Conservation (phyloP, 1,140 invertebrate genomes). For the Lutraria rhynchaena region DNA sequence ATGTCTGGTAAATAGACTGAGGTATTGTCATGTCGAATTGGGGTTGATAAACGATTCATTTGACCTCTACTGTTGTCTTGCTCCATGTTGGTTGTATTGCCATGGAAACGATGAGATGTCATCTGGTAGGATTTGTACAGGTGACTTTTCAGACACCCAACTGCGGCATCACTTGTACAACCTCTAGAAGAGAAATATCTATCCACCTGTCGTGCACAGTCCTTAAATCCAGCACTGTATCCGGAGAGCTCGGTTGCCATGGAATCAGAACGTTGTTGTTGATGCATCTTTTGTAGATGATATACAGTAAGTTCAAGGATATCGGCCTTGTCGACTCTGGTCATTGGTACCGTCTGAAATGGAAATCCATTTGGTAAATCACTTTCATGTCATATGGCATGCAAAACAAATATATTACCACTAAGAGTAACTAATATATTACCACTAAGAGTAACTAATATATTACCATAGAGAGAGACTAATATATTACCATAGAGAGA, state of each 20-base stretch:
- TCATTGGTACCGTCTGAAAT: slow-evolving; percentile 45
- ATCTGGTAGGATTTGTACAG: neutral
- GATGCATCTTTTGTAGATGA: slow-evolving; percentile 35
- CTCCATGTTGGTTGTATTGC: neutral
- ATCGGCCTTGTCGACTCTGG: slow-evolving; percentile 51
- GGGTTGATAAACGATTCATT: slow-evolving; percentile 8
- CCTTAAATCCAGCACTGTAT: slow-evolving; percentile 1
- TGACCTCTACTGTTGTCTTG: neutral
- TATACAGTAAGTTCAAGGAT: slow-evolving; percentile 29
- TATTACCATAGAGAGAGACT: neutral
- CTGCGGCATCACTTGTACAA: neutral
- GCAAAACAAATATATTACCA: neutral
- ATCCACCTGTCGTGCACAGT: slow-evolving; percentile 25
- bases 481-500: neutral
- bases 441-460: neutral
- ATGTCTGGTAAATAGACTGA: slow-evolving; percentile 1
- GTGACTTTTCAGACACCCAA: slow-evolving; percentile 9
- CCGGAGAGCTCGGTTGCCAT: neutral
- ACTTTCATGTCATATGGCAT: neutral
- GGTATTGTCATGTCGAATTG: neutral
- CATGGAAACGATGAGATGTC: neutral
- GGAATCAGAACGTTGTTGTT: slow-evolving; percentile 10
- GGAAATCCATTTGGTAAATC: neutral
- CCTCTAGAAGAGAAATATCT: neutral
- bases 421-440: neutral